Percentiles rank a stretch among this genome's conserved stretches.
phyloP scores from a whole-genome alignment of 2,888 invertebrate species.

The Strigamia crassipes region DNA sequence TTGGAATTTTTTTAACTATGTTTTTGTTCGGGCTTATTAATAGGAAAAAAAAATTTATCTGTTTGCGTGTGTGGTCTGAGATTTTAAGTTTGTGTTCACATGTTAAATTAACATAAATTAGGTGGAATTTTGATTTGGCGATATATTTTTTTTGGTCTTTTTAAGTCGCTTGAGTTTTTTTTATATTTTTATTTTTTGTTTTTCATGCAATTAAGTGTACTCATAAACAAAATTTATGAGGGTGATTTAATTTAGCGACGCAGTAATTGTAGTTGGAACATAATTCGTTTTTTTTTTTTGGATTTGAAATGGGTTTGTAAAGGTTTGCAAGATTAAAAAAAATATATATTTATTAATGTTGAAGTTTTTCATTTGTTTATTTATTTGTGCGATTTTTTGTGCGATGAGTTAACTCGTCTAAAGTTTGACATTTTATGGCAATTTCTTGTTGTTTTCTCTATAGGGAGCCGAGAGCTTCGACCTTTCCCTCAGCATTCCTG shows the following conservation, averaged over 20 bases:
- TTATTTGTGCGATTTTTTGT: not conserved
- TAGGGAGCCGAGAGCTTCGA: slow-evolving; percentile 45
- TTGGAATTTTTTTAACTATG: not conserved
- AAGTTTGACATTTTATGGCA: slow-evolving; percentile 20
- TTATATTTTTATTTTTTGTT: not conserved
- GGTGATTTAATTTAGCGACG: slow-evolving; percentile 32
- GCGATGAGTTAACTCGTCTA: not conserved
- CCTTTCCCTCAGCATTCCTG: slow-evolving; percentile 45
- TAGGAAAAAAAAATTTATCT: not conserved
- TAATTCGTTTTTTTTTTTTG: not conserved
- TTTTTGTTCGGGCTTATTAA: not conserved
- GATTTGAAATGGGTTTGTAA: not conserved
- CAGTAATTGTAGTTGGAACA: slow-evolving; percentile 30
- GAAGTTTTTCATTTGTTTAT: not conserved
- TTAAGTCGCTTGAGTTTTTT: not conserved
- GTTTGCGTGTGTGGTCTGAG: slow-evolving; percentile 11
- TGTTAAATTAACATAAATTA: slow-evolving; percentile 29
- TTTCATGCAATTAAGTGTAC: slow-evolving; percentile 29
- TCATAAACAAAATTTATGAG: slow-evolving; percentile 37
- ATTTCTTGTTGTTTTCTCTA: not conserved
- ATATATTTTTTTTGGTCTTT: slow-evolving; percentile 2
- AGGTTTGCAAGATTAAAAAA: slow-evolving; percentile 23
- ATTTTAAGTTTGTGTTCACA: slow-evolving; percentile 13
- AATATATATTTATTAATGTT: slow-evolving; percentile 6
- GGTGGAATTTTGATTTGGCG: not conserved